These are phyloP conservation scores for Coracopsis vasa DNA, from an alignment of 2,113 vertebrate genomes.

Conservation along the genomic window DNA sequence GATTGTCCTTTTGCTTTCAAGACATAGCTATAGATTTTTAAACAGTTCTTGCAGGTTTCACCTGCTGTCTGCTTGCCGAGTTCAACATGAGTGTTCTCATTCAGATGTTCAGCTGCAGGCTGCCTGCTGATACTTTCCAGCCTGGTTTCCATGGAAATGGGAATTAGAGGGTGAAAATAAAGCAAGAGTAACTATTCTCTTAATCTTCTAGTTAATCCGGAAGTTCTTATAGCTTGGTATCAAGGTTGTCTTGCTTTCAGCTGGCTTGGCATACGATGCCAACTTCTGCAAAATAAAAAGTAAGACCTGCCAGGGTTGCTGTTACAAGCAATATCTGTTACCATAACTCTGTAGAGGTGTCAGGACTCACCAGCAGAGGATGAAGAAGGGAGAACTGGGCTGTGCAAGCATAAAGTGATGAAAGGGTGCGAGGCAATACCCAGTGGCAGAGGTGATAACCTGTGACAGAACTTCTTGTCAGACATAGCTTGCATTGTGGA, in stretches of 20 bases:
- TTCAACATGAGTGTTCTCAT: slow-evolving; percentile 41
- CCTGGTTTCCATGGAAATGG: slow-evolving; percentile 66
- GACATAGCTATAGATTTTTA: slow-evolving; percentile 15
- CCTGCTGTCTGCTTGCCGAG: slow-evolving; percentile 57
- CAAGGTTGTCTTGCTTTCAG: slow-evolving; percentile 4
- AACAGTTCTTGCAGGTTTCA: slow-evolving; percentile 31
- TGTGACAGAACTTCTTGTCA: neutral
- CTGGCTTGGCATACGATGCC: neutral
- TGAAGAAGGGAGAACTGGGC: neutral
- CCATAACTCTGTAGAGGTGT: neutral
- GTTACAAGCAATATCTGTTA: neutral
- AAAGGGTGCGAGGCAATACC: neutral
- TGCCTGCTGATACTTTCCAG: slow-evolving; percentile 59
- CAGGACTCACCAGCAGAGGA: neutral
- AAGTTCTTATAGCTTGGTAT: slow-evolving; percentile 8
- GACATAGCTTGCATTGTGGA: neutral
- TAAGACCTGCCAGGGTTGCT: neutral
- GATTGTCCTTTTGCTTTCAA: slow-evolving; percentile 24
- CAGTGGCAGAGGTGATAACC: neutral
- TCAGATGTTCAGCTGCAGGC: slow-evolving; percentile 59
- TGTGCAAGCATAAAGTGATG: neutral
- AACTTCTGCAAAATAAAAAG: neutral
- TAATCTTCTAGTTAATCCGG: slow-evolving; percentile 51
- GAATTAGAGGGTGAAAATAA: slow-evolving; percentile 51
- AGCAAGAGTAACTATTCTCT: slow-evolving; percentile 27